Base-by-base conservation (phyloP, 2,113 vertebrate genomes). In the Orcinus orca region DNA sequence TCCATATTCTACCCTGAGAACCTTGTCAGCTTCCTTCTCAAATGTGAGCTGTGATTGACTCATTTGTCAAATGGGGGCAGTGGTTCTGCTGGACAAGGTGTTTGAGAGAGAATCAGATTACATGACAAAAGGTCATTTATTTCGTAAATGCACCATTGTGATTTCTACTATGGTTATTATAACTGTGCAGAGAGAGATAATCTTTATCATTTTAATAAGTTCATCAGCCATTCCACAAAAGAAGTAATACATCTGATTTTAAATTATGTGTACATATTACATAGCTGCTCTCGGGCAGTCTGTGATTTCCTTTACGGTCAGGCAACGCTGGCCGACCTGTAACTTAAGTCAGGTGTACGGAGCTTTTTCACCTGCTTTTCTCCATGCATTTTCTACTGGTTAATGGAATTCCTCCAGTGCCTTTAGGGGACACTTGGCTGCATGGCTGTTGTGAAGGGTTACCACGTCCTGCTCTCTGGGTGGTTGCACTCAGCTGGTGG, bases 121-220 rank as follows among this genome's bases (percentile, higher is more conserved):
- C 1, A 14, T 17, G 73, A 68, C 18, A 65, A 89, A 50, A 55
- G 18, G 47, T 41, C 41, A 76, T 84, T 70, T 58, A 65, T 58
- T 73, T 29, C 79, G 41, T 23, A 86, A 36, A 89, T 20, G 20
- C 65, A 91, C 44, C 53, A 71, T 82, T 81, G 90, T 71, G 4
- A 29, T 79, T 13, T 44, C 62, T 50, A 14, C 77, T 85, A 20
- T 68, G 8, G 29, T 53, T 86, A 29, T 55, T 77, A 25, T 63
- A 74, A 38, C 25, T n/a, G 12, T 84, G 31, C 25, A 91, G 33
- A 71, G 47, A 50, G 13, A 87, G 36, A 68, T 1, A 36, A n/a
- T 74, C 31, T 31, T 84, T 92, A 67, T 88, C 33, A 47, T 81
- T 97, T 92, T 31, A 41, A 67, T 67, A 85, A 95, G 38, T 82